Evolutionary conservation across 1,140 invertebrate species (phyloP).

Genomic region (Paraescarpia echinospica): DNA sequence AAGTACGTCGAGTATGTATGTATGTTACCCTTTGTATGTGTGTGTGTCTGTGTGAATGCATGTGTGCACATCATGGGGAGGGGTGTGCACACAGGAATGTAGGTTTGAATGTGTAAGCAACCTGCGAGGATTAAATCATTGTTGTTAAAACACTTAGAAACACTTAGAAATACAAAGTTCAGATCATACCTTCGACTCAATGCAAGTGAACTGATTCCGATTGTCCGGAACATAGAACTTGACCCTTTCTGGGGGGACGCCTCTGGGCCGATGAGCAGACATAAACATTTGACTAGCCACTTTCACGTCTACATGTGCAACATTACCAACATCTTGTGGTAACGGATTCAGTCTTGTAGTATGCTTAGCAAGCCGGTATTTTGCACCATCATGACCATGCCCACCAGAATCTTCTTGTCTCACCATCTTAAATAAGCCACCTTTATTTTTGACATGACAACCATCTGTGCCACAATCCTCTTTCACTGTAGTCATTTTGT

Average conservation of each 20-base stretch:
- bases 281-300: not conserved
- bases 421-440: not conserved
- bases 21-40: too few relatives aligned
- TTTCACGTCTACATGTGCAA: not conserved
- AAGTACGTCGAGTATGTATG: too few relatives aligned
- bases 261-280: not conserved
- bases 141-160: conserved; percentile 40
- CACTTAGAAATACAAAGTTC: conserved; percentile 18
- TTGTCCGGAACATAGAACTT: conserved; percentile 50
- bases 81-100: too few relatives aligned
- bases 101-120: too few relatives aligned
- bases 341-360: not conserved
- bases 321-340: not conserved
- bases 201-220: conserved; percentile 57
- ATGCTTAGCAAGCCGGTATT: not conserved
- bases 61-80: too few relatives aligned
- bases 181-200: conserved; percentile 40
- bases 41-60: too few relatives aligned
- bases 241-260: not conserved
- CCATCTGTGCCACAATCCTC: not conserved
- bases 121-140: not conserved
- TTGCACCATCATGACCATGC: conserved; percentile 9
- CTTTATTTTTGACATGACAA: not conserved
- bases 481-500: not conserved
- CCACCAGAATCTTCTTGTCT: conserved; percentile 6